phyloP scores from a whole-genome alignment of 2,113 vertebrate genomes.

The Brachionichthys hirsutus region DNA sequence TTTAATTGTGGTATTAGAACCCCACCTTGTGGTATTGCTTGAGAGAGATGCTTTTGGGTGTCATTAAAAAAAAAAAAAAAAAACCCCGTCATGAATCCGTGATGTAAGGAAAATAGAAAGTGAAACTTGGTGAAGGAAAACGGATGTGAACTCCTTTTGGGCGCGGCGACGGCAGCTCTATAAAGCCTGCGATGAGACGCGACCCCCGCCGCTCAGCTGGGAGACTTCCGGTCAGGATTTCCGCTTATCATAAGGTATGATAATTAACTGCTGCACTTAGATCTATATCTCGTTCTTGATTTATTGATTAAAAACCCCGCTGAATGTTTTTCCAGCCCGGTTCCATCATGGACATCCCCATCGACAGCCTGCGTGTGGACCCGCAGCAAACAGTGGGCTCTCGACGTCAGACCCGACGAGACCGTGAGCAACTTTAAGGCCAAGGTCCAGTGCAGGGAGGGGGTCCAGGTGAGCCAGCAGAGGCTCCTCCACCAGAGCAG shows the following conservation, averaged over 20 bases:
- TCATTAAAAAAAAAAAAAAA: no score
- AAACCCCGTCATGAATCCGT: constrained; percentile 3
- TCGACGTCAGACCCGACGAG: constrained; percentile 36
- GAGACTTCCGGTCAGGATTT: not conserved
- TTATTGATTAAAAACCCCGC: not conserved
- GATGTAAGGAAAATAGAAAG: constrained; percentile 30
- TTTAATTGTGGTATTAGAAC: no score
- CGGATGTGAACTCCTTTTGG: not conserved
- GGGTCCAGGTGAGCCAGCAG: constrained; percentile 56
- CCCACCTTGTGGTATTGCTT: no score
- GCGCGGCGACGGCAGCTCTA: no score
- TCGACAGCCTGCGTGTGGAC: constrained; percentile 57
- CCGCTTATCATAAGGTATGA: no score
- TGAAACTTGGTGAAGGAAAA: constrained; percentile 23
- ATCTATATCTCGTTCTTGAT: not conserved
- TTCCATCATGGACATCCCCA: constrained; percentile 47
- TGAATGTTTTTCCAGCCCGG: not conserved
- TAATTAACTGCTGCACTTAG: no score
- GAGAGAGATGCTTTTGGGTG: no score
- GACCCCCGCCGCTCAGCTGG: not conserved
- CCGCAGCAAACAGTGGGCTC: constrained; percentile 48
- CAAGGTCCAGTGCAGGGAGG: constrained; percentile 43
- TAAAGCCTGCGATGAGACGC: not conserved
- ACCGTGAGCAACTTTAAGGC: constrained; percentile 53
- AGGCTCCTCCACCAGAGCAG: constrained; percentile 51